These are phyloP conservation scores for Archips xylosteana DNA, from an alignment of 2,888 invertebrate species.

Conservation along the genomic window DNA sequence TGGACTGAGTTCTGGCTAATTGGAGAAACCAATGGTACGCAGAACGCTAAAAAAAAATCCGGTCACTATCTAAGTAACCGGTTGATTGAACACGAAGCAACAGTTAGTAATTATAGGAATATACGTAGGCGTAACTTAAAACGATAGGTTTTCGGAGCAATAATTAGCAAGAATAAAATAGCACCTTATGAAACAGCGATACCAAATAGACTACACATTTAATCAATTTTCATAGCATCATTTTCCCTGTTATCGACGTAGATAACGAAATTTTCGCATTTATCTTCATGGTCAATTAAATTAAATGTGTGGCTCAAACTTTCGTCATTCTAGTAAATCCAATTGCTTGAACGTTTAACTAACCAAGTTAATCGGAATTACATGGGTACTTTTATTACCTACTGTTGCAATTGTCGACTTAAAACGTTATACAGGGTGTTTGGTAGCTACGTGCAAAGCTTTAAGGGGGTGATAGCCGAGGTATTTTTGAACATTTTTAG, in stretches of 20 bases:
- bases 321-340: background rate
- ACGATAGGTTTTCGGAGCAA: background rate
- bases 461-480: too few species aligned
- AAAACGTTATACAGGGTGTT: background rate
- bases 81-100: background rate
- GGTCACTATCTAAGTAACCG: background rate
- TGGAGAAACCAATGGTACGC: background rate
- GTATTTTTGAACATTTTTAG: too few species aligned
- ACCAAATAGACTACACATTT: background rate
- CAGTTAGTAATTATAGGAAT: too few species aligned
- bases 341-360: background rate
- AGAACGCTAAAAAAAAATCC: slow-evolving; percentile 2
- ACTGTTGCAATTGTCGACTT: background rate
- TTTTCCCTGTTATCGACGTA: background rate
- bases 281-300: slow-evolving; percentile 16
- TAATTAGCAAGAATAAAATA: background rate
- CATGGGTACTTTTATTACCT: background rate
- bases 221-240: background rate
- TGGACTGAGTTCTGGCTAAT: background rate
- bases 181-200: background rate
- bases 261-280: background rate
- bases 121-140: background rate
- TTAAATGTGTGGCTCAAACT: slow-evolving; percentile 10
- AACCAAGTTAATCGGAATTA: slow-evolving; percentile 1
- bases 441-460: too few species aligned